Conservation (phyloP, 2,888 invertebrate genomes). For the Caenorhabditis japonica region DNA sequence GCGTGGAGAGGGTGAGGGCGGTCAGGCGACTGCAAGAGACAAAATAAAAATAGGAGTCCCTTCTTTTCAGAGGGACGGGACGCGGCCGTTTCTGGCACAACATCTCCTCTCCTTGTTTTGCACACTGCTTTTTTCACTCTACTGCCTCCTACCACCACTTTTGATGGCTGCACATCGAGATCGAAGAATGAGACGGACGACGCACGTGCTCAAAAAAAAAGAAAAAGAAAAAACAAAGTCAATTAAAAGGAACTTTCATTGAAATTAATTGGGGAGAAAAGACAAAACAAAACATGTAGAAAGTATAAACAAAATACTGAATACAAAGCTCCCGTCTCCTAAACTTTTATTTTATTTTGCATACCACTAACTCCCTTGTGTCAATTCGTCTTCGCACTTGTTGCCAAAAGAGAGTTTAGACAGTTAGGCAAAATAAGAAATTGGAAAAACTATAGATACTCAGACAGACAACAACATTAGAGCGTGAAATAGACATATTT, state of each 20-base stretch:
- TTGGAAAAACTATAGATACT: too few species aligned
- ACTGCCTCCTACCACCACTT: slow-evolving; percentile 3
- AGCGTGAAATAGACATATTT: too few species aligned
- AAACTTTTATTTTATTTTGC: too few species aligned
- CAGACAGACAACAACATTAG: too few species aligned
- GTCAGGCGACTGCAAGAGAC: slow-evolving; percentile 45
- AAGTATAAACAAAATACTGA: too few species aligned
- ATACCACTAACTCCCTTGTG: too few species aligned
- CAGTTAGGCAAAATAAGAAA: too few species aligned
- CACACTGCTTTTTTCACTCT: slow-evolving; percentile 12
- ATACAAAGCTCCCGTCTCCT: too few species aligned
- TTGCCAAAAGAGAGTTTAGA: too few species aligned
- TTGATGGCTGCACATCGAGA: too few species aligned
- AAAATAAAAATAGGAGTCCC: slow-evolving; percentile 24
- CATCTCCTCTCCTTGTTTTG: slow-evolving; percentile 23
- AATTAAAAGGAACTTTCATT: neutral
- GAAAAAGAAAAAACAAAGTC: neutral
- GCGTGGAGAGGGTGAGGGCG: slow-evolving; percentile 1
- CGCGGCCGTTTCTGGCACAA: slow-evolving; percentile 30
- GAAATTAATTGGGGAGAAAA: neutral
- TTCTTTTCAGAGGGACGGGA: slow-evolving; percentile 14
- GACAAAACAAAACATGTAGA: too few species aligned
- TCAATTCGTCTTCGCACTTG: too few species aligned
- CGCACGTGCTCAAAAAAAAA: slow-evolving; percentile 2
- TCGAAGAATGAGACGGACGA: neutral